Percentiles rank a stretch among this genome's conserved stretches.
Evolutionary conservation across 1,140 invertebrate species (phyloP).

Genomic region (Eupeodes corollae): DNA sequence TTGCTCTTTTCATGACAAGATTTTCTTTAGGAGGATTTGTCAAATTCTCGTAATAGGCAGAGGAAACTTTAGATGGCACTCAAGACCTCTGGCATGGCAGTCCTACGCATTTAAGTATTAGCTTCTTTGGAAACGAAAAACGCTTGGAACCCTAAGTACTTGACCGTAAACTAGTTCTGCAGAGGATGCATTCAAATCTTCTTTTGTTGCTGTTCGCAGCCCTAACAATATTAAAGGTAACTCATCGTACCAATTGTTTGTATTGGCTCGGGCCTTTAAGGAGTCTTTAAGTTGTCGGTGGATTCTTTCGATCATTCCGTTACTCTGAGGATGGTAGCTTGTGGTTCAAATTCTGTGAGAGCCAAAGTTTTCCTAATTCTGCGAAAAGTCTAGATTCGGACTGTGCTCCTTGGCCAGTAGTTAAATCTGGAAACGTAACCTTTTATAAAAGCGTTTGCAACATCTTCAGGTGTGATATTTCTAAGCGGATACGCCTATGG

Average conservation of each 20-base stretch:
- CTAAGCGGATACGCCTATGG: too few species aligned
- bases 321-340: conserved; percentile 34
- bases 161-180: conserved; percentile 25
- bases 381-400: too few species aligned
- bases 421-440: too few species aligned
- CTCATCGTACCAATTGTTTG: conserved; percentile 9
- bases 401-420: too few species aligned
- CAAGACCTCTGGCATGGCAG: background rate
- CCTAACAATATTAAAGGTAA: conserved; percentile 17
- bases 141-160: conserved; percentile 17
- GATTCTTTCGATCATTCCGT: conserved; percentile 30
- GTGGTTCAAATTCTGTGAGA: too few species aligned
- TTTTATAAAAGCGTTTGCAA: too few species aligned
- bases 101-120: background rate
- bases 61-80: too few species aligned
- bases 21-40: too few species aligned
- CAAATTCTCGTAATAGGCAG: too few species aligned
- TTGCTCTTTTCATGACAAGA: too few species aligned
- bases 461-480: too few species aligned
- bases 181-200: conserved; percentile 18
- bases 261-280: conserved; percentile 13
- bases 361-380: too few species aligned
- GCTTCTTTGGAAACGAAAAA: conserved; percentile 3
- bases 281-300: conserved; percentile 37
- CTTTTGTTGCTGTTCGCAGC: conserved; percentile 10